These are phyloP conservation scores for Candoia aspera DNA, from an alignment of 2,113 vertebrate species.

Conservation along the genomic window DNA sequence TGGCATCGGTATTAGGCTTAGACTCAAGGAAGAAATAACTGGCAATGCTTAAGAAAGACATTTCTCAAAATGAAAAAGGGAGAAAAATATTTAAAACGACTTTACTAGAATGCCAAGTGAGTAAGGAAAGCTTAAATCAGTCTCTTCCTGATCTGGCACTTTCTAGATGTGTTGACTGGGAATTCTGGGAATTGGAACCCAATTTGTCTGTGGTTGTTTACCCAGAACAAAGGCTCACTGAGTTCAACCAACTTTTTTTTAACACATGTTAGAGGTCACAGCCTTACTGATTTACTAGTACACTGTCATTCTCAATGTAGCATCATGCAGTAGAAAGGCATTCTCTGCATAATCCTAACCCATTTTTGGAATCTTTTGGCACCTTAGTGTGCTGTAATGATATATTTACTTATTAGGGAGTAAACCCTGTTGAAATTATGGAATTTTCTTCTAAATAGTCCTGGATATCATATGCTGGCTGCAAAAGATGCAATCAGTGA, in stretches of 20 bases:
- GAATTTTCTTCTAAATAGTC: background rate
- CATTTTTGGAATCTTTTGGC: background rate
- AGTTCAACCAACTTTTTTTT: background rate
- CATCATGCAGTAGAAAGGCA: background rate
- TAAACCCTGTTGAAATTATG: background rate
- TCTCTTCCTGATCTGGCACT: background rate
- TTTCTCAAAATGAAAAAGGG: background rate
- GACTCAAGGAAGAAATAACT: background rate
- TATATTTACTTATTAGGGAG: background rate
- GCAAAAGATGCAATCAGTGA: background rate
- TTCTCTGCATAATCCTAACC: background rate
- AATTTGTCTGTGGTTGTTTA: background rate
- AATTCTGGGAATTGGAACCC: background rate
- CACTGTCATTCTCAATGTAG: background rate
- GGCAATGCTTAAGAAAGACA: background rate
- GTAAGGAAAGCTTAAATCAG: background rate
- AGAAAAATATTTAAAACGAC: background rate
- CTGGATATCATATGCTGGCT: background rate
- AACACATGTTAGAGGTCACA: background rate
- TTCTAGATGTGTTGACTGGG: background rate
- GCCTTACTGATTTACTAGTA: background rate
- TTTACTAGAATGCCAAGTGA: background rate
- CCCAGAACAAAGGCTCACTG: background rate
- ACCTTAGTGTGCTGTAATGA: background rate
- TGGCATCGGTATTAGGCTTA: background rate